Percentiles rank a stretch among this genome's conserved stretches.
These are phyloP conservation scores for Augochlorella aurata DNA, from an alignment of 2,888 invertebrate species.

Conservation along the genomic window DNA sequence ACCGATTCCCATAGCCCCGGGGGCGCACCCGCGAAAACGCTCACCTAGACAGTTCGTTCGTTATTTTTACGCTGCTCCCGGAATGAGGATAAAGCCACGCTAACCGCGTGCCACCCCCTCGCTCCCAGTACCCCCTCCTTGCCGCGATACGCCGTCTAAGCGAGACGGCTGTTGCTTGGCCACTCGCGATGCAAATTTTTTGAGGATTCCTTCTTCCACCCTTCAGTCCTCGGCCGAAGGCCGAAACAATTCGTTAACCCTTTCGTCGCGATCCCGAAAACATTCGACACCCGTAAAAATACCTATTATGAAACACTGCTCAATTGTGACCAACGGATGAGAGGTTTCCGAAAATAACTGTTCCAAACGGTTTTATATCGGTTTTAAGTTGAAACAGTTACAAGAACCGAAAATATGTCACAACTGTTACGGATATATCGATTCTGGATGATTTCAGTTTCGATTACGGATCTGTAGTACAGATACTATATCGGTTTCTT, in stretches of 20 bases:
- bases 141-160: conserved; percentile 29
- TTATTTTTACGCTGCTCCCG: conserved; percentile 66
- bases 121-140: conserved; percentile 2
- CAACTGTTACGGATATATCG: too few species aligned
- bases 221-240: too few species aligned
- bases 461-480: too few species aligned
- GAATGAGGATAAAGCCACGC: conserved; percentile 63
- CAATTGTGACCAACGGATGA: too few species aligned
- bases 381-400: too few species aligned
- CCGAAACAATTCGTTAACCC: neutral
- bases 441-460: too few species aligned
- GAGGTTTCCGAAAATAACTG: too few species aligned
- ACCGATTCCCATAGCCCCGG: conserved; percentile 63
- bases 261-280: neutral
- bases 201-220: conserved; percentile 30
- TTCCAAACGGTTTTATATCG: too few species aligned
- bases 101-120: conserved; percentile 51
- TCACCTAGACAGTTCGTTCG: conserved; percentile 68
- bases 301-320: too few species aligned
- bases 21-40: conserved; percentile 63
- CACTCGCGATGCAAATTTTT: conserved; percentile 46
- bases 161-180: conserved; percentile 51
- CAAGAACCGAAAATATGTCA: too few species aligned
- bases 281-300: neutral
- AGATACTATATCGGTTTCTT: too few species aligned